phyloP scores from a whole-genome alignment of 30 jellyfish, hydroid and myxozoan species.

The Cassiopea xamachana region DNA sequence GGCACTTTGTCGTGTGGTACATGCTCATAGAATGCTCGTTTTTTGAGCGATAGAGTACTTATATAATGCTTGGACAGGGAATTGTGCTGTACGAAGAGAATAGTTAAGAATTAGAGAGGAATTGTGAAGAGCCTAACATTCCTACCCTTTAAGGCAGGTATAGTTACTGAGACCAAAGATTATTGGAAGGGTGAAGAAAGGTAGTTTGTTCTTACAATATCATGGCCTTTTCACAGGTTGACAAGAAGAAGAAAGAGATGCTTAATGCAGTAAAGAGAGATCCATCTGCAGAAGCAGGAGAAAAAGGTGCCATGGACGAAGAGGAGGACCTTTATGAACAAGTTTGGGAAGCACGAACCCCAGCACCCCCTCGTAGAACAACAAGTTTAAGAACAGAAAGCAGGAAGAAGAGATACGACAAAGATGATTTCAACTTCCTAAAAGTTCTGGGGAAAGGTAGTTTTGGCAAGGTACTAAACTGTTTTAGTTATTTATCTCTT shows the following conservation, averaged over 20 bases:
- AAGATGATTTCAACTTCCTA: conserved; percentile 80
- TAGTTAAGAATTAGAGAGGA: too few species aligned
- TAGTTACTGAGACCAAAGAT: too few species aligned
- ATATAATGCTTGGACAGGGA: too few species aligned
- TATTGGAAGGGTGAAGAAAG: not conserved
- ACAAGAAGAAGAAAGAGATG: conserved; percentile 88
- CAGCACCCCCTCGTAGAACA: conserved; percentile 98
- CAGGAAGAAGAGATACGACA: conserved; percentile 75
- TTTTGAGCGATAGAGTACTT: too few species aligned
- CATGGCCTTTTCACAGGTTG: conserved; percentile 40
- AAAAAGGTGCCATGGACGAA: conserved; percentile 85
- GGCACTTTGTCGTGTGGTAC: too few species aligned
- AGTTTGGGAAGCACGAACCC: conserved; percentile 94
- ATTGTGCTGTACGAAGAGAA: too few species aligned
- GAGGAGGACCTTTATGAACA: conserved; percentile 88
- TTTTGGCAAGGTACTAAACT: conserved; percentile 94
- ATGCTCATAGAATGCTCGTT: too few species aligned
- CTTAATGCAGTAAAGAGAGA: conserved; percentile 33
- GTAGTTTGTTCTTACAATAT: not conserved
- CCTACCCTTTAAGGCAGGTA: not conserved
- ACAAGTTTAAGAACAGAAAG: conserved; percentile 94
- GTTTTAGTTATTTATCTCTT: too few species aligned
- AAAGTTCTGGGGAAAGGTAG: conserved; percentile 97
- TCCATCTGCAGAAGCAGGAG: conserved; percentile 36
- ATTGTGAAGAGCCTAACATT: too few species aligned